A percentile compares a stretch with the other conserved stretches of the same genome.
phyloP scores from a whole-genome alignment of 2,113 vertebrate genomes.

The Trogon melanurus region DNA sequence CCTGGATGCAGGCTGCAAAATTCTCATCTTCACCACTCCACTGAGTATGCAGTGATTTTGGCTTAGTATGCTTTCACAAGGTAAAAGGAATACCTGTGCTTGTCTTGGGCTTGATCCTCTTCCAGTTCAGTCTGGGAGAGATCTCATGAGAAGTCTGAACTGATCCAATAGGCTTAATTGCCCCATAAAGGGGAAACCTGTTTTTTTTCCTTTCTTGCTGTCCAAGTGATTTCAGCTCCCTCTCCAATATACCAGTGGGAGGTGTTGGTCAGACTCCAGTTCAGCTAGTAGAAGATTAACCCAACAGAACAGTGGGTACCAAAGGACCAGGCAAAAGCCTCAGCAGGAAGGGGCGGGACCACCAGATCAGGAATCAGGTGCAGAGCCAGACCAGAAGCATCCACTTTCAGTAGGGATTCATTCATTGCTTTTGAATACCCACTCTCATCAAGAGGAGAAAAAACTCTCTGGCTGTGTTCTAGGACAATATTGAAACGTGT shows the following conservation, averaged over 20 bases:
- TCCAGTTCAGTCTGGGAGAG: not conserved
- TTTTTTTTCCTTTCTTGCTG: not conserved
- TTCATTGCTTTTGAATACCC: not conserved
- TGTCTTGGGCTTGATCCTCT: not conserved
- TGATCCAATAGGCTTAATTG: not conserved
- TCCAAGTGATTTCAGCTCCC: not conserved
- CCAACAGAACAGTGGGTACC: not conserved
- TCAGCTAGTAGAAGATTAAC: not conserved
- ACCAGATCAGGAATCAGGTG: not conserved
- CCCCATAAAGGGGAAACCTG: not conserved
- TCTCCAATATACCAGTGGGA: not conserved
- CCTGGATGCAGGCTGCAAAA: not conserved
- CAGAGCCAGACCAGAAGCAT: not conserved
- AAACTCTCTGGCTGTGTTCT: not conserved
- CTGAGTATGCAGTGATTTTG: not conserved
- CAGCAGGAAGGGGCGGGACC: not conserved
- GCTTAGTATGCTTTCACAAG: not conserved
- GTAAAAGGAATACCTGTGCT: not conserved
- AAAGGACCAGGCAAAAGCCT: not conserved
- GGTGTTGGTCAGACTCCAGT: not conserved
- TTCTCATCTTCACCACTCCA: not conserved
- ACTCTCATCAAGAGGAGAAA: not conserved
- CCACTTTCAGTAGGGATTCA: not conserved
- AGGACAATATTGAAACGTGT: not conserved
- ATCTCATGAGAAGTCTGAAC: not conserved